These are phyloP conservation scores for Flexamia atlantica DNA, from an alignment of 2,888 invertebrate species.

Conservation along the genomic window DNA sequence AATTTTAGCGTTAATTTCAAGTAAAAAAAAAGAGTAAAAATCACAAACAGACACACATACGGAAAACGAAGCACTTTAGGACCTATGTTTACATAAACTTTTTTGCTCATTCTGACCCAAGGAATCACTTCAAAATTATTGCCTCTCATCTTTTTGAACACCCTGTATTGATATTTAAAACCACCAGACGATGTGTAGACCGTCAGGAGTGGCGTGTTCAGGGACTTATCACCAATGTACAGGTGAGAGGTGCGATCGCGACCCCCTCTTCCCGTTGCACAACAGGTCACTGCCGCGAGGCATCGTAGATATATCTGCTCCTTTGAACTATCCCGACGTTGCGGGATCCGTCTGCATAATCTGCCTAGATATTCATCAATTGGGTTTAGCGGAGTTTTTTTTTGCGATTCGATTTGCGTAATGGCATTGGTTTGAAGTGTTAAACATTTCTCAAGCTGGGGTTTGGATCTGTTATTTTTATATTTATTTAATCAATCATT, in stretches of 20 bases:
- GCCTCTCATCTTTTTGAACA: no score
- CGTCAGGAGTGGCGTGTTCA: background rate
- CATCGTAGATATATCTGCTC: conserved; percentile 14
- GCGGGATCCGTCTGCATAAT: conserved; percentile 15
- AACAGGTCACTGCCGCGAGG: conserved; percentile 5
- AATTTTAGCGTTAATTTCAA: no score
- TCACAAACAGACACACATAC: no score
- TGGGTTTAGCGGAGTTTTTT: background rate
- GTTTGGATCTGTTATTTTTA: no score
- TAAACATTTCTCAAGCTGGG: no score
- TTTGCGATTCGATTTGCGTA: background rate
- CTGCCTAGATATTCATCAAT: background rate
- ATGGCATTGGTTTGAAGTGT: background rate
- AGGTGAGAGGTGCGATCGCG: conserved; percentile 6
- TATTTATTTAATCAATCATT: no score
- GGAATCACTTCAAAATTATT: no score
- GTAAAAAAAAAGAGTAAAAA: no score
- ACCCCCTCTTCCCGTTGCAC: conserved; percentile 7
- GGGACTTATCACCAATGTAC: conserved; percentile 14
- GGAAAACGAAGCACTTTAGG: no score
- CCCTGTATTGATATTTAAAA: no score
- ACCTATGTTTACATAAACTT: no score
- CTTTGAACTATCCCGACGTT: conserved; percentile 9
- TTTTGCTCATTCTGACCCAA: no score
- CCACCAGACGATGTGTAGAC: background rate